phyloP scores from a whole-genome alignment of 2,888 invertebrate species.

The Eupithecia subumbrata region DNA sequence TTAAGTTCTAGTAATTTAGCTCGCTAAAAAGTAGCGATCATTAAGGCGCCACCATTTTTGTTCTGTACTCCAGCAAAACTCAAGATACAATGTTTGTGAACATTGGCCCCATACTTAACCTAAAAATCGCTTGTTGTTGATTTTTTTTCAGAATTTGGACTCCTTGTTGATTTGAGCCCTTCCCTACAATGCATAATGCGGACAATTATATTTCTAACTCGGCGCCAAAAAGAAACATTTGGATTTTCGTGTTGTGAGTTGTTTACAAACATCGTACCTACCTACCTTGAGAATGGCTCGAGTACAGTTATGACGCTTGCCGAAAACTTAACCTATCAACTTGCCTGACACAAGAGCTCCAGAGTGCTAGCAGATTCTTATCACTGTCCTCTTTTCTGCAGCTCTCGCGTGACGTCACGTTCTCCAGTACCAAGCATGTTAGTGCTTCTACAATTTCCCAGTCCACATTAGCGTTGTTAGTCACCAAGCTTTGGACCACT shows the following conservation, averaged over 20 bases:
- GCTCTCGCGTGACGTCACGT: constrained; percentile 37
- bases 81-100: not conserved
- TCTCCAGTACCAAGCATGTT: constrained; percentile 53
- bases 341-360: constrained; percentile 77
- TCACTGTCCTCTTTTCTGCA: constrained; percentile 48
- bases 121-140: not conserved
- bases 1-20: not conserved
- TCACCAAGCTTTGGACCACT: constrained; percentile 57
- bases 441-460: constrained; percentile 62
- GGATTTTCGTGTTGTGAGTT: not conserved
- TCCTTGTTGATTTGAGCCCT: not conserved
- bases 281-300: not conserved
- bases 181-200: not conserved
- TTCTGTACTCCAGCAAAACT: not conserved
- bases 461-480: constrained; percentile 53
- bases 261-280: not conserved
- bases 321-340: constrained; percentile 1
- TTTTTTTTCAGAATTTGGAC: not conserved
- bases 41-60: not conserved
- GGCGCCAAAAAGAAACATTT: no score
- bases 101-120: not conserved
- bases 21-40: not conserved
- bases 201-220: not conserved
- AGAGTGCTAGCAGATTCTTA: constrained; percentile 55
- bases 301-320: not conserved